Percentiles rank a stretch among this genome's conserved stretches.
Conservation (phyloP, 2,888 invertebrate species). For the Mechanitis messenoides region DNA sequence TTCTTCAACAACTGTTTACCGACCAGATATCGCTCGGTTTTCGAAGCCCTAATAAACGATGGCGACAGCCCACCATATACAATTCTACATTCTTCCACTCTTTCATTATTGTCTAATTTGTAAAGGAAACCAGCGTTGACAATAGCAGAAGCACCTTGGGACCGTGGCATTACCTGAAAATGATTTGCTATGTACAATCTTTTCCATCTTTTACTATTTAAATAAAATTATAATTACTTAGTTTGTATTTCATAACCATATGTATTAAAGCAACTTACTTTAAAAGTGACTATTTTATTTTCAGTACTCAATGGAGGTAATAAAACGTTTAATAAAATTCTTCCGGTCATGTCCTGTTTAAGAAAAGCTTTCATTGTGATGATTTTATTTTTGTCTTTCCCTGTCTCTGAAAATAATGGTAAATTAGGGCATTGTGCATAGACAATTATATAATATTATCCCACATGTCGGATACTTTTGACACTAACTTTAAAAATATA, state of each 20-base stretch:
- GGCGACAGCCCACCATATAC: conserved; percentile 74
- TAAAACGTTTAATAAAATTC: conserved; percentile 67
- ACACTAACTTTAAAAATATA: too few relatives aligned
- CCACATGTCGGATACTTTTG: too few relatives aligned
- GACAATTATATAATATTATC: too few relatives aligned
- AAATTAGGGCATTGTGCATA: too few relatives aligned
- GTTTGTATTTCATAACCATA: too few relatives aligned
- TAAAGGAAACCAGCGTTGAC: conserved; percentile 84
- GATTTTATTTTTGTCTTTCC: conserved; percentile 14
- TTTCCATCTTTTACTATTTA: too few relatives aligned
- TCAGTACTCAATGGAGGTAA: conserved; percentile 67
- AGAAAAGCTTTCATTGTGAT: conserved; percentile 49
- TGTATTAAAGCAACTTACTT: conserved; percentile 44
- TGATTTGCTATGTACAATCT: too few relatives aligned
- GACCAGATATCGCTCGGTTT: conserved; percentile 62
- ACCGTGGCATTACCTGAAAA: conserved; percentile 80
- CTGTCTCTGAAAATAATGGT: conserved; percentile 17
- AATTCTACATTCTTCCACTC: conserved; percentile 62
- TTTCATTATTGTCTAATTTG: conserved; percentile 38
- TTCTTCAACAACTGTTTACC: conserved; percentile 55
- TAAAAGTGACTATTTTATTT: conserved; percentile 76
- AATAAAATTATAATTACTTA: too few relatives aligned
- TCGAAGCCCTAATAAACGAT: conserved; percentile 52
- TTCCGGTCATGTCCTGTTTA: conserved; percentile 46
- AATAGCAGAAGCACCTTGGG: conserved; percentile 83